Evolutionary conservation across 2,888 invertebrate genomes (phyloP), one percentile per base, ranked within the genome.

Genomic region (Apoda limacodes): DNA sequence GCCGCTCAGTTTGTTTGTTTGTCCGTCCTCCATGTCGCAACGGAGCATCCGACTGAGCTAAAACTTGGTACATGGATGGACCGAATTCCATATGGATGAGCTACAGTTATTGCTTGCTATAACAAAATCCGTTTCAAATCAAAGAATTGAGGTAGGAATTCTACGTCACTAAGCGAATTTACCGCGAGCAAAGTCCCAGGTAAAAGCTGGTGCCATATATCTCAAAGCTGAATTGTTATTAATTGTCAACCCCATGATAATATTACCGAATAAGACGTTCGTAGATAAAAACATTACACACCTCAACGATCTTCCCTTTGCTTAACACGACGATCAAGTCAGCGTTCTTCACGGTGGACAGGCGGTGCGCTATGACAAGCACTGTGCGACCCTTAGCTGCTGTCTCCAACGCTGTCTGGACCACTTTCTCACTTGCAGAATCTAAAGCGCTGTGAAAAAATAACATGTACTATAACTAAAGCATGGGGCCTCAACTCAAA

Each of bases 351-450:
- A 98, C 87, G 0, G 98, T 98, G 19, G 95, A 95, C 32, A 98
- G 78, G 13, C 98, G 82, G 64, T 98, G 98, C 3, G 98, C 98
- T 45, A 98, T 97, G 1, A 98, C 89, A n/a, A 98, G 66, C 1
- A 95, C 95, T 0, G 98, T 98, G 34, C 95, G 83, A 2, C 94
- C 93, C 50, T 86, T 84, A 4, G 90, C 86, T 0, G 91, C 94
- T 6, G 84, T 84, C 52, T 97, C 96, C 26, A 98, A 60, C 0
- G 98, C 95, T 22, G 86, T 87, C 55, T 96, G 95, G 0, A 97
- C 96, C 14, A 92, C 83, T 50, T 92, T 87, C 68, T 98, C 98
- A 28, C 95, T 95, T 44, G 94, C 92, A 0, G 94, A 88, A 80
- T 97, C 97, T 42, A 97, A 67, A 1, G 97, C 96, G 80, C 95